These are phyloP conservation scores for Coendou prehensilis DNA, from an alignment of 2,797 vertebrate species.

Conservation along the genomic window DNA sequence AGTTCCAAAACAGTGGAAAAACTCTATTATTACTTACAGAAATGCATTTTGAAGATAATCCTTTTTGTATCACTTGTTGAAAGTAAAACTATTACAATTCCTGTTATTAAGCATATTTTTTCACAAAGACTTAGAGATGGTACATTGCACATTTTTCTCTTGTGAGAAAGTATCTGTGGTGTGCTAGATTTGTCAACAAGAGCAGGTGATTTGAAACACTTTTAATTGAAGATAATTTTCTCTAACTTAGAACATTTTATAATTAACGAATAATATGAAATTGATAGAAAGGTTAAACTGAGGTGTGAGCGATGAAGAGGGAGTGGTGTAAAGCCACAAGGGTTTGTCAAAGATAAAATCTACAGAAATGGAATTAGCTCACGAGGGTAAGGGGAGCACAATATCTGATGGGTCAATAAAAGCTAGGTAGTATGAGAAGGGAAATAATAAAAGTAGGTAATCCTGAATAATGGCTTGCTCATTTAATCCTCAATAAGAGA, in stretches of 20 bases:
- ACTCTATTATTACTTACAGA: background rate
- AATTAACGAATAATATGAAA: background rate
- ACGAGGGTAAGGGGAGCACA: background rate
- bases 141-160: background rate
- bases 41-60: slow-evolving; percentile 33
- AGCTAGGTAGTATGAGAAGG: background rate
- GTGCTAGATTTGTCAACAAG: background rate
- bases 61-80: background rate
- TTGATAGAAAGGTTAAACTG: background rate
- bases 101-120: slow-evolving; percentile 28
- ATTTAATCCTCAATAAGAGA: background rate
- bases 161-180: background rate
- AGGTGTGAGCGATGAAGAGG: background rate
- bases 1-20: background rate
- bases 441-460: background rate
- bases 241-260: background rate
- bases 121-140: background rate
- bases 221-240: background rate
- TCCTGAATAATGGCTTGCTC: background rate
- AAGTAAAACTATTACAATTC: background rate
- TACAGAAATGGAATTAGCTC: background rate
- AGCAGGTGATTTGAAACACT: background rate
- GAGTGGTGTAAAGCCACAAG: background rate
- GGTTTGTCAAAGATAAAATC: background rate
- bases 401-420: background rate